Evolutionary conservation across 2,113 vertebrate genomes (phyloP).

Genomic region (Microcebus tavaratra): DNA sequence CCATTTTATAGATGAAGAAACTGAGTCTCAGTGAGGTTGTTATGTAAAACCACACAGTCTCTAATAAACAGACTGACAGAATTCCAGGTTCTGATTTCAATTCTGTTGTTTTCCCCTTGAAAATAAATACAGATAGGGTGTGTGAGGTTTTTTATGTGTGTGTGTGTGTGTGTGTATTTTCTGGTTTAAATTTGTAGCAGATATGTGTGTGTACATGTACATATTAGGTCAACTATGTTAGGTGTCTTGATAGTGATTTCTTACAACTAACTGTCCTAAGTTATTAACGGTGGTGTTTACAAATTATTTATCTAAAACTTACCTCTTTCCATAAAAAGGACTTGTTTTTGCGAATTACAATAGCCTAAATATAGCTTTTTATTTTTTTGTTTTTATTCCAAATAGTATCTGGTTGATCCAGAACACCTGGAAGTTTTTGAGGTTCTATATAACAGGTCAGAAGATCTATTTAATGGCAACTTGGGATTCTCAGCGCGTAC

Average conservation of each 20-base stretch:
- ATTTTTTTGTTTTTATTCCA: slow-evolving; percentile 15
- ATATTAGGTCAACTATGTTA: background rate
- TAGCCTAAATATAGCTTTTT: background rate
- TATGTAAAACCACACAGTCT: background rate
- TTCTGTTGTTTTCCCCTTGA: background rate
- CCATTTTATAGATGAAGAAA: slow-evolving; percentile 9
- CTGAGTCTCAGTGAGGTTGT: background rate
- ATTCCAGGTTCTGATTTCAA: background rate
- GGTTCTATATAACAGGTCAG: background rate
- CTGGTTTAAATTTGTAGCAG: background rate
- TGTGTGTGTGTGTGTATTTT: background rate
- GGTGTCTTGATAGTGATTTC: background rate
- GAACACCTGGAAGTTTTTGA: background rate
- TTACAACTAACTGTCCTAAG: background rate
- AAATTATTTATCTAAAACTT: background rate
- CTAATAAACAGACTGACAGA: background rate
- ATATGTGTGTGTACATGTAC: background rate
- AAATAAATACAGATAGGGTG: background rate
- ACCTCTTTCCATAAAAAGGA: background rate
- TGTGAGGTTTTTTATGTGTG: background rate
- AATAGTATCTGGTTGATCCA: background rate
- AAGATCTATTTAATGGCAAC: background rate
- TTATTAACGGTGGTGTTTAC: background rate
- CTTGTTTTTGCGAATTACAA: background rate
- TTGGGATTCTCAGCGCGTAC: background rate